Conservation (phyloP, 2,797 vertebrate species). For the Diceros bicornis region DNA sequence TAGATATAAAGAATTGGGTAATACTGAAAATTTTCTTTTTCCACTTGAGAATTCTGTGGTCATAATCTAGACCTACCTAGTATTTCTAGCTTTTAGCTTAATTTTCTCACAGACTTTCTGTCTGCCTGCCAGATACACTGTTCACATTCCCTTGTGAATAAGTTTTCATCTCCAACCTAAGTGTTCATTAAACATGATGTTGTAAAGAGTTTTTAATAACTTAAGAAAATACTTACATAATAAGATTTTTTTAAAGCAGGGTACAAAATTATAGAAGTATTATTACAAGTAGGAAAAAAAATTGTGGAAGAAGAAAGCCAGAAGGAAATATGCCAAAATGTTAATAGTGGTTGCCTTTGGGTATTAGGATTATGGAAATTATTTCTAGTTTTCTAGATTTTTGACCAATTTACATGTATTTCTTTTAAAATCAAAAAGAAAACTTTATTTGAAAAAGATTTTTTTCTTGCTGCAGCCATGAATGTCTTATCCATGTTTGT, state of each 20-base stretch:
- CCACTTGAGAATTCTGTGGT: neutral
- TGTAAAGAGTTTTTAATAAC: constrained; percentile 68
- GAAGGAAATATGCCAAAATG: neutral
- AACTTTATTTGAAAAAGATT: constrained; percentile 19
- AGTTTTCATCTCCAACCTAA: constrained; percentile 33
- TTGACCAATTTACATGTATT: constrained; percentile 45
- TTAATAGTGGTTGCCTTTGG: constrained; percentile 26
- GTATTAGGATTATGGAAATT: constrained; percentile 6
- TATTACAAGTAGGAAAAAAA: constrained; percentile 32
- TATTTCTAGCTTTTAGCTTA: constrained; percentile 2
- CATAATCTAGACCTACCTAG: constrained; percentile 32
- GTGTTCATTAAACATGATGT: constrained; percentile 49
- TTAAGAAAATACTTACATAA: constrained; percentile 47
- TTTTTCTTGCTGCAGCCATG: neutral
- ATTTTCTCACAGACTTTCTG: constrained; percentile 43
- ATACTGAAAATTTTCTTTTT: constrained; percentile 23
- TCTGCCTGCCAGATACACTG: constrained; percentile 32
- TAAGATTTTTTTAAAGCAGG: constrained; percentile 34
- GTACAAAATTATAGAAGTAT: constrained; percentile 36
- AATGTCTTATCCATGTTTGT: neutral
- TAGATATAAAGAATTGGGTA: neutral
- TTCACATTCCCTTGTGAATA: constrained; percentile 49
- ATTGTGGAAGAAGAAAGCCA: constrained; percentile 9
- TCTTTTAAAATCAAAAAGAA: constrained; percentile 65
- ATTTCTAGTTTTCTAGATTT: constrained; percentile 63